Evolutionary conservation across 2,797 vertebrate species (phyloP).

Genomic region (Mus spretus): DNA sequence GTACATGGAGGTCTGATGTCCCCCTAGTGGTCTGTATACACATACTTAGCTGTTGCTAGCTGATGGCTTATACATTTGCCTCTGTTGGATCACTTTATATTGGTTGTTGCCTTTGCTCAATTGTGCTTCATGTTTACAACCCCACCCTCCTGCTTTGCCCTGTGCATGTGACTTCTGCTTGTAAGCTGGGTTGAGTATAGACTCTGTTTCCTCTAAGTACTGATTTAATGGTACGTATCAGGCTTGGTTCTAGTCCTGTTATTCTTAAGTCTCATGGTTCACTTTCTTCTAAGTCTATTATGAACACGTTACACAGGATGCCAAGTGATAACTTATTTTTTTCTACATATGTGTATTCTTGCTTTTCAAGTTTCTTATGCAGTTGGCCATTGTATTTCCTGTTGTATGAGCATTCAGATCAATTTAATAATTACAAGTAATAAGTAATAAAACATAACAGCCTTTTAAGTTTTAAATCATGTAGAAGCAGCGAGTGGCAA

Average conservation of each 20-base stretch:
- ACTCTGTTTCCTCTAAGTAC: not conserved
- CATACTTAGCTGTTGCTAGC: not conserved
- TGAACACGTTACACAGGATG: not conserved
- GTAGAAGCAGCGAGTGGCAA: not conserved
- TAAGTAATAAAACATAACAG: not conserved
- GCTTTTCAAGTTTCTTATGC: not conserved
- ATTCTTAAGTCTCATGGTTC: not conserved
- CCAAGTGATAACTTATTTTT: not conserved
- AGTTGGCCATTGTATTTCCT: not conserved
- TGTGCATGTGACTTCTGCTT: not conserved
- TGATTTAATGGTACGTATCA: not conserved
- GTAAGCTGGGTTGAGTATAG: not conserved
- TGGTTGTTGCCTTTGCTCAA: not conserved
- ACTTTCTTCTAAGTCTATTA: not conserved
- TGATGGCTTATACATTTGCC: not conserved
- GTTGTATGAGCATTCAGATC: not conserved
- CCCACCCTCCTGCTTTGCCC: not conserved
- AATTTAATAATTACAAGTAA: slow-evolving; percentile 13
- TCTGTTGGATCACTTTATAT: not conserved
- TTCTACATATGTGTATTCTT: not conserved
- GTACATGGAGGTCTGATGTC: not conserved
- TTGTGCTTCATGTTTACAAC: not conserved
- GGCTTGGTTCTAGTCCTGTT: not conserved
- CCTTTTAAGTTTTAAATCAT: not conserved
- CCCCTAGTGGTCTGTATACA: not conserved